Evolutionary conservation across 2,797 vertebrate species (phyloP), one percentile per base, ranked within the genome.

Genomic region (Crocidura indochinensis): DNA sequence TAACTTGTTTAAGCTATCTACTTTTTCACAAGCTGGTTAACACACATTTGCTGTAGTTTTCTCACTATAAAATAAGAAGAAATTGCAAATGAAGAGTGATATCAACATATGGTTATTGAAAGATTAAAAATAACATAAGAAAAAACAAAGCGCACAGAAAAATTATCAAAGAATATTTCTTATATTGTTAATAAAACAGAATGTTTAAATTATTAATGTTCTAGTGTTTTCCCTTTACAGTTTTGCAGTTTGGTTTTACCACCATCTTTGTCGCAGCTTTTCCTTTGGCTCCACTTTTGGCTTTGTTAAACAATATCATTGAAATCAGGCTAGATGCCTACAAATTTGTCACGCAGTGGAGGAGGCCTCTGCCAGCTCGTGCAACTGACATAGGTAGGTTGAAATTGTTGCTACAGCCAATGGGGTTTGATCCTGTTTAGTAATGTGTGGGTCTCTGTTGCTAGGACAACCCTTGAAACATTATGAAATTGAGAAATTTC

Each of bases 181-280:
- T 27, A 7, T 53, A 3, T 31, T 14, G 2, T 24, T 47, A 47
- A 46, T 68, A n/a, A 26, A 64, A 24, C 24, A 24, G 38, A 38
- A 46, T 24, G 8, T 44, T 11, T 4, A 44, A 10, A 72, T 24
- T 38, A 72, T 3, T 79, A 17, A 81, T 69, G 88, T 49, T 29
- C 47, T 72, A 15, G 75, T 49, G 10, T n/a, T 83, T 10, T 80
- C 51, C 7, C 31, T 77, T 60, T 60, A 22, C 96, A 99, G 99
- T 99, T 96, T 98, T 99, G 77, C 99, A 99, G 97, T 99, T 99
- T 97, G 99, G 99, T 94, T 99, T 99, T 94, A 99, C 99, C 94
- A 99, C 99, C 90, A 99, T 99, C 97, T 99, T 99, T 11, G 99
- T 99, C 65, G 99, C 99, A 0, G 99, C 99, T 3, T 99, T 99